Conservation (phyloP, 2,113 vertebrate genomes). For the Erythrocercus mccallii region DNA sequence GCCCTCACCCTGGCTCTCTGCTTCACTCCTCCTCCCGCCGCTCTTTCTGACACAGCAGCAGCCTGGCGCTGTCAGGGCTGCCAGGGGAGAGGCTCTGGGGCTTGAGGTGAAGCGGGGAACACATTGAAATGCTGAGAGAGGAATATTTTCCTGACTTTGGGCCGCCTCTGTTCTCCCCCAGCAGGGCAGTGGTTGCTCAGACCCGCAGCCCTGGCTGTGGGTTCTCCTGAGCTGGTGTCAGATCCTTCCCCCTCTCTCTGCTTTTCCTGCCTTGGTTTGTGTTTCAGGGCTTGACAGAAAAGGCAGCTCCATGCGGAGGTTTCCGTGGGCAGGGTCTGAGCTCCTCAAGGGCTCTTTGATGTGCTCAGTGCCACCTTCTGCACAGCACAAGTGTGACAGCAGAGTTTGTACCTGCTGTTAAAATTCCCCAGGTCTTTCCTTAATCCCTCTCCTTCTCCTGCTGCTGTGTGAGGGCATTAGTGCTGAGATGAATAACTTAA, state of each 20-base stretch:
- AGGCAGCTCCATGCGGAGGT: rapidly evolving
- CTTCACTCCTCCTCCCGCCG: neutral
- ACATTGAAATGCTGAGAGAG: rapidly evolving
- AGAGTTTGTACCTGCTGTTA: neutral
- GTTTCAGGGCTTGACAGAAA: neutral
- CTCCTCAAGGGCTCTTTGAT: neutral
- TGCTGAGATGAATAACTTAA: neutral
- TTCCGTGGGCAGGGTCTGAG: neutral
- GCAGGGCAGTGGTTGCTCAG: neutral
- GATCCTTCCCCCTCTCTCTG: neutral
- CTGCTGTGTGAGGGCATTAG: neutral
- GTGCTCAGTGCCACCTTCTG: neutral
- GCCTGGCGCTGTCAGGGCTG: rapidly evolving
- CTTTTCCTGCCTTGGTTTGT: neutral
- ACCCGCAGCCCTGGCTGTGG: neutral
- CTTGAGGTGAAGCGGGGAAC: neutral
- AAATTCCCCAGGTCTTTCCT: neutral
- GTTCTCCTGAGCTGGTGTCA: rapidly evolving
- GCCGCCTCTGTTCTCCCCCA: neutral
- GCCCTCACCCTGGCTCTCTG: rapidly evolving
- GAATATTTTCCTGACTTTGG: neutral
- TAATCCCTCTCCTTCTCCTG: neutral
- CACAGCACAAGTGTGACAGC: neutral
- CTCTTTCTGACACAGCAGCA: rapidly evolving
- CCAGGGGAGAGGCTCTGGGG: neutral